These are phyloP conservation scores for Drosophila takahashii DNA, from an alignment of 1,140 invertebrate genomes.

Conservation along the genomic window DNA sequence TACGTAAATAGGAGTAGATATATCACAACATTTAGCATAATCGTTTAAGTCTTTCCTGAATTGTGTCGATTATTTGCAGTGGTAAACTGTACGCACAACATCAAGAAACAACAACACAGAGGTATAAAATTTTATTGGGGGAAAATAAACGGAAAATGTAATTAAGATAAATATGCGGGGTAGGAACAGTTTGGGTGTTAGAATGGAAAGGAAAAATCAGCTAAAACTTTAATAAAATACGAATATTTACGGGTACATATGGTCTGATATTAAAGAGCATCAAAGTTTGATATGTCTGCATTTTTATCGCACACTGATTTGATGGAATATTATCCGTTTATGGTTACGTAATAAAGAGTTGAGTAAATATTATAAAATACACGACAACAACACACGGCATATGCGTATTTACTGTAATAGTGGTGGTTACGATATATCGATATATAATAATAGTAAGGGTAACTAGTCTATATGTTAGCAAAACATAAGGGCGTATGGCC, in stretches of 20 bases:
- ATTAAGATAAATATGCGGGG: constrained; percentile 7
- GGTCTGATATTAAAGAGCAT: constrained; percentile 39
- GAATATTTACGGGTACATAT: not conserved
- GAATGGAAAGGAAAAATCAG: constrained; percentile 17
- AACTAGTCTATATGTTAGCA: constrained; percentile 22
- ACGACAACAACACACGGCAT: constrained; percentile 44
- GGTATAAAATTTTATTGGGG: constrained; percentile 69
- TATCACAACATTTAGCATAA: constrained; percentile 63
- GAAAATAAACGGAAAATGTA: constrained; percentile 31
- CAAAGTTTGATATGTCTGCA: constrained; percentile 28
- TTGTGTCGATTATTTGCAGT: constrained; percentile 37
- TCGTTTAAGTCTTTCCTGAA: constrained; percentile 17
- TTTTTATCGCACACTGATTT: not conserved
- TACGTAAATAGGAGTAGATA: constrained; percentile 36
- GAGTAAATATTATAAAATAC: constrained; percentile 35
- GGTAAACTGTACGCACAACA: constrained; percentile 68
- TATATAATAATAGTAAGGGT: constrained; percentile 26
- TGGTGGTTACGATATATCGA: constrained; percentile 8
- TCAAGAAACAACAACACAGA: constrained; percentile 77
- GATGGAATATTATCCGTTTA: constrained; percentile 1
- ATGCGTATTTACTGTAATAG: constrained; percentile 36
- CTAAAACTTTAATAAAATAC: constrained; percentile 19
- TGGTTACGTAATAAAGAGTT: constrained; percentile 23
- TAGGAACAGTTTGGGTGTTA: constrained; percentile 18
- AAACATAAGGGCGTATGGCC: not conserved